Percentiles rank a stretch among this genome's conserved stretches.
These are phyloP conservation scores for Hypomesus transpacificus DNA, from an alignment of 2,113 vertebrate genomes.

Conservation along the genomic window DNA sequence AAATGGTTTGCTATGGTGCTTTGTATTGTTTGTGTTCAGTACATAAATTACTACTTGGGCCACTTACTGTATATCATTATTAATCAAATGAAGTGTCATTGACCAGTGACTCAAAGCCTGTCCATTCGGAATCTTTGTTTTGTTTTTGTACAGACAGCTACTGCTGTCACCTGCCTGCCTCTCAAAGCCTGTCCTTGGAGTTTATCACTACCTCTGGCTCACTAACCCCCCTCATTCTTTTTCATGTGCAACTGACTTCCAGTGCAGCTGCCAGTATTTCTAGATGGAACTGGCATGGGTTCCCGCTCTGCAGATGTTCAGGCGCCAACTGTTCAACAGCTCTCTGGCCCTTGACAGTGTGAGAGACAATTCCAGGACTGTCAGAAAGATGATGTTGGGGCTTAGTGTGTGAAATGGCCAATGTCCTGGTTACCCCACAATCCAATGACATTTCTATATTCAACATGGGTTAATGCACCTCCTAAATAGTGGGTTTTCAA, in stretches of 20 bases:
- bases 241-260: slow-evolving; percentile 54
- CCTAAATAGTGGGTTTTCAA: slow-evolving; percentile 7
- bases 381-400: slow-evolving; percentile 5
- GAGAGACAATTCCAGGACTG: slow-evolving; percentile 30
- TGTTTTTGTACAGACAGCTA: slow-evolving; percentile 41
- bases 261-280: slow-evolving; percentile 27
- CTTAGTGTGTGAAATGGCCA: slow-evolving; percentile 8
- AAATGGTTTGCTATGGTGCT: neutral
- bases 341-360: slow-evolving; percentile 27
- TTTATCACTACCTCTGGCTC: slow-evolving; percentile 56
- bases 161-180: slow-evolving; percentile 62
- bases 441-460: slow-evolving; percentile 15
- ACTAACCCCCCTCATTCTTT: slow-evolving; percentile 44
- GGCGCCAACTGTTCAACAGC: slow-evolving; percentile 31
- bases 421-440: neutral
- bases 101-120: slow-evolving; percentile 29
- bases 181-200: slow-evolving; percentile 49
- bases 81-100: slow-evolving; percentile 45
- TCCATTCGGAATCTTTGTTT: slow-evolving; percentile 47
- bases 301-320: slow-evolving; percentile 39
- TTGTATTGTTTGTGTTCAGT: too few relatives aligned
- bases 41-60: too few relatives aligned
- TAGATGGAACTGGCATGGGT: slow-evolving; percentile 37
- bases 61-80: slow-evolving; percentile 10
- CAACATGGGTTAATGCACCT: slow-evolving; percentile 10